A percentile compares a stretch with the other conserved stretches of the same genome.
These are phyloP conservation scores for Otus sunia DNA, from an alignment of 2,113 vertebrate genomes.

Conservation along the genomic window DNA sequence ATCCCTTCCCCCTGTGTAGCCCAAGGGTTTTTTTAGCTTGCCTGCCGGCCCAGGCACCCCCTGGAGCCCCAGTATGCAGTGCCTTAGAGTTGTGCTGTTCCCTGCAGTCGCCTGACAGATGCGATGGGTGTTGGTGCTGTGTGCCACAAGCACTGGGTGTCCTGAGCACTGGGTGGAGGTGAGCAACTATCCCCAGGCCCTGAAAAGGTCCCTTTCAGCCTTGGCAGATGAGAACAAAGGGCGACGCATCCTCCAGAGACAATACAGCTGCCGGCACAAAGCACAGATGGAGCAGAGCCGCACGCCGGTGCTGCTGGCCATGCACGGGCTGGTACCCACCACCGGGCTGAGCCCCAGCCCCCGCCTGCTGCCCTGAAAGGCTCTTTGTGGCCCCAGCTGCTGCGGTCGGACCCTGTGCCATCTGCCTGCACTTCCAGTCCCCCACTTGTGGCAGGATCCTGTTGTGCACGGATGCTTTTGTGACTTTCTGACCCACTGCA, in stretches of 20 bases:
- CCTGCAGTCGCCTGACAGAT: too few species aligned
- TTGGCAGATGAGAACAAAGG: not conserved
- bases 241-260: accelerated
- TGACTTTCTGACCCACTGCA: not conserved
- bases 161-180: not conserved
- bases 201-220: not conserved
- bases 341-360: not conserved
- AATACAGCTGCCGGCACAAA: not conserved
- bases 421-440: accelerated
- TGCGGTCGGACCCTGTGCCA: not conserved
- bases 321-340: not conserved
- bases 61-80: not conserved
- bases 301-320: accelerated
- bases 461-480: not conserved
- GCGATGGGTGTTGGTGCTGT: accelerated
- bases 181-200: not conserved
- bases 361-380: not conserved
- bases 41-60: not conserved
- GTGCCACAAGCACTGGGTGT: not conserved
- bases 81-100: not conserved
- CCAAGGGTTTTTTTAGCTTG: not conserved
- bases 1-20: not conserved
- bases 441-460: accelerated
- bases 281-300: accelerated
- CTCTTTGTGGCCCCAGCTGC: constrained; percentile 12